Evolutionary conservation across 2,797 vertebrate species (phyloP), one percentile per base, ranked within the genome.

Genomic region (Acomys russatus): DNA sequence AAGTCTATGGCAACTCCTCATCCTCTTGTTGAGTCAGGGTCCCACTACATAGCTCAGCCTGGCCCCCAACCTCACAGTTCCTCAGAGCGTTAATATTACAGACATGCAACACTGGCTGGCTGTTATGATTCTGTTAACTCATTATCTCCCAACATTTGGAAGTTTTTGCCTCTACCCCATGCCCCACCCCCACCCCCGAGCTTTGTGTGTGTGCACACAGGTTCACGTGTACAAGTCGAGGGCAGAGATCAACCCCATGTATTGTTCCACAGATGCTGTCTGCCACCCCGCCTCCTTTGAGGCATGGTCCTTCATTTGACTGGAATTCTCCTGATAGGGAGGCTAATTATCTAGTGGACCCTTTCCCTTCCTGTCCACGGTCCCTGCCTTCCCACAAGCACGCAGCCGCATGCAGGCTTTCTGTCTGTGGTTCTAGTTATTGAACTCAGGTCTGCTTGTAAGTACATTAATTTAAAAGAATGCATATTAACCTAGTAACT

Each of bases 81-180:
- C n/a, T 30, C 38, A 23, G 38, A 28, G 59, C 35, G 17, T 33
- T 77, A 66, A 33, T 1, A 49, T 89, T 44, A 76, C 6, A 54
- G 56, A 28, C n/a, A 25, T 22, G 17, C 0, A 6, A 33, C 10
- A 33, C 25, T 68, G 49, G 18, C 17, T 71, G 28, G 28, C 17
- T 71, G 28, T 44, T 90, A 30, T 76, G 51, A 78, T 7, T 79
- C 8, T 71, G 14, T 4, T 63, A 54, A 94, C 44, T 6, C 3
- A 11, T 22, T 84, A 44, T 30, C 71, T 63, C n/a, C 38, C 96
- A 59, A 85, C 35, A 82, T 83, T 73, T 92, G 68, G 17, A 86
- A 71, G 9, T 80, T 68, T 61, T 64, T 73, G 51, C 20, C n/a
- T 9, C 9, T 12, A 28, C 7, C 4, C 23, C 14, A 1, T 51